A percentile compares a stretch with the other conserved stretches of the same genome.
Evolutionary conservation across 1,140 invertebrate genomes (phyloP).

Genomic region (Cryptotermes secundus): DNA sequence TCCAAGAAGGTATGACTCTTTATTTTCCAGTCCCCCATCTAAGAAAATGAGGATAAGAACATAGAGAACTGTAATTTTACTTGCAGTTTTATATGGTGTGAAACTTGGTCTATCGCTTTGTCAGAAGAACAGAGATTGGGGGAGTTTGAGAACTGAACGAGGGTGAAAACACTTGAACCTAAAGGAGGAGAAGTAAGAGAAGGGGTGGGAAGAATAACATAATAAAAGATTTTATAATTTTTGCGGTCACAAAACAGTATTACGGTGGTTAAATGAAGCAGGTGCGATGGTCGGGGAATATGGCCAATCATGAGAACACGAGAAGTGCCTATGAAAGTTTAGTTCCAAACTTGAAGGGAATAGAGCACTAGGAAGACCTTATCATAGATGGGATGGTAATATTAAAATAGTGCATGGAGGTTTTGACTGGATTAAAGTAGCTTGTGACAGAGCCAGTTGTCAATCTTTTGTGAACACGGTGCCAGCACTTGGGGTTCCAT

Average conservation of each 20-base stretch:
- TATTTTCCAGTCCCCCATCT: background rate
- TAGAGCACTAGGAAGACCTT: too few species aligned
- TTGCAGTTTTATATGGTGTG: background rate
- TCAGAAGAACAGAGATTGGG: background rate
- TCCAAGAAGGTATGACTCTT: too few species aligned
- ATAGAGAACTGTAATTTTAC: background rate
- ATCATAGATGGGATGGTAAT: too few species aligned
- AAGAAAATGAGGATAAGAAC: background rate
- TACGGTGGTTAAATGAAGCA: background rate
- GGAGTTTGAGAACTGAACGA: background rate
- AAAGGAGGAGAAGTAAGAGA: background rate
- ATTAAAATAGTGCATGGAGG: too few species aligned
- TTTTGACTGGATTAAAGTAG: too few species aligned
- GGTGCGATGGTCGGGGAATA: background rate
- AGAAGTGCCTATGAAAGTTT: background rate
- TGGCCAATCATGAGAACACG: background rate
- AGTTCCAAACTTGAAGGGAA: too few species aligned
- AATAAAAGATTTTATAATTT: background rate
- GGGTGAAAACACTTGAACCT: background rate
- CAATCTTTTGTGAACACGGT: too few species aligned
- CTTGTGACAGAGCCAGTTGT: too few species aligned
- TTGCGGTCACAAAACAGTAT: background rate
- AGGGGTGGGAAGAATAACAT: background rate
- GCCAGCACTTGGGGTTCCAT: too few species aligned
- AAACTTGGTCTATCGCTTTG: background rate